phyloP scores from a whole-genome alignment of 1,140 invertebrate genomes.

The Bombus picipes region DNA sequence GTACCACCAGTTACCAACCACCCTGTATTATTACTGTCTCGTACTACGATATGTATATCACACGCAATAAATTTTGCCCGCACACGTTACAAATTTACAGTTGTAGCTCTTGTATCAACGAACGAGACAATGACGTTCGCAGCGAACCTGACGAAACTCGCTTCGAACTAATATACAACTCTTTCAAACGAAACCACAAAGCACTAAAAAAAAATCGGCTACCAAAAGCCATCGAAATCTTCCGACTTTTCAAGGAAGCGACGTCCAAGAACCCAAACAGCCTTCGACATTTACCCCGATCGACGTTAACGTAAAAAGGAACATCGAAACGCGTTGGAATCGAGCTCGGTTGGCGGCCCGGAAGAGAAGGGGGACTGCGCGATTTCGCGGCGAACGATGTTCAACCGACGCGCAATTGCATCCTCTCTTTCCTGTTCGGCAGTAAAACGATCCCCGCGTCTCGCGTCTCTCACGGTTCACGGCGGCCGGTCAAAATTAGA shows the following conservation, averaged over 20 bases:
- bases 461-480: conserved; percentile 39
- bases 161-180: not conserved
- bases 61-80: not conserved
- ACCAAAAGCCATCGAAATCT: not conserved
- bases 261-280: not conserved
- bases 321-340: not conserved
- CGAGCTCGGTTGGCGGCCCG: not conserved
- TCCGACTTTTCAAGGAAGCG: not conserved
- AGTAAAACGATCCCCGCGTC: conserved; percentile 54
- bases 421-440: conserved; percentile 29
- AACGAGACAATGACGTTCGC: not conserved
- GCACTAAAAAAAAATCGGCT: not conserved
- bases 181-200: not conserved
- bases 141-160: not conserved
- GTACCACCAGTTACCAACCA: too few species aligned
- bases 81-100: not conserved
- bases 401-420: conserved; percentile 13
- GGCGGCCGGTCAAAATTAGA: conserved; percentile 69
- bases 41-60: not conserved
- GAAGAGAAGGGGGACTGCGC: not conserved
- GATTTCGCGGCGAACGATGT: conserved; percentile 17
- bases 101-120: not conserved
- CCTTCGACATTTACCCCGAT: not conserved
- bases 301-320: not conserved
- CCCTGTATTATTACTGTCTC: too few species aligned